Evolutionary conservation across 2,797 vertebrate genomes (phyloP).

Genomic region (Cuculus canorus): DNA sequence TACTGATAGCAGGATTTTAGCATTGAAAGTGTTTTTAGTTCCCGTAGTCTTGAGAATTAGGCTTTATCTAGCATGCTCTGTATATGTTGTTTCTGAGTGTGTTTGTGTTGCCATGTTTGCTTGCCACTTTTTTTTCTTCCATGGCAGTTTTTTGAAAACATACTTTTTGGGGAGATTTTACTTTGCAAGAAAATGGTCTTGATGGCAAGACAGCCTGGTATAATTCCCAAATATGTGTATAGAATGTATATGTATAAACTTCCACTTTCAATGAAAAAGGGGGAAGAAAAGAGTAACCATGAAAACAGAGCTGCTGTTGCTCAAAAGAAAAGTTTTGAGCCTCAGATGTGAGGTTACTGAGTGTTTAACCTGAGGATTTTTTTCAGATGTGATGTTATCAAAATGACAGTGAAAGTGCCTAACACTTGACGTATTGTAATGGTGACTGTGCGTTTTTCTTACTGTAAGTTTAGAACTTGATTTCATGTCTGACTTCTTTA

Average conservation of each 20-base stretch:
- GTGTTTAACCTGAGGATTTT: not conserved
- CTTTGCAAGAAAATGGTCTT: not conserved
- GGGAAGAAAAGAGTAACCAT: too few relatives aligned
- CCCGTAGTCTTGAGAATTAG: accelerated
- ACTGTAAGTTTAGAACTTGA: not conserved
- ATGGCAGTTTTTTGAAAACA: not conserved
- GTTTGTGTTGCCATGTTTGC: not conserved
- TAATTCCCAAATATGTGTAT: not conserved
- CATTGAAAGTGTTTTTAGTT: not conserved
- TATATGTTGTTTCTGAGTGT: not conserved
- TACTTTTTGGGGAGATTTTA: not conserved
- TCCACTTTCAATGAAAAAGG: not conserved
- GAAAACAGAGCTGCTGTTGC: not conserved
- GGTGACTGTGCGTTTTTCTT: not conserved
- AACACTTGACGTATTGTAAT: not conserved
- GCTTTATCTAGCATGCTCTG: not conserved
- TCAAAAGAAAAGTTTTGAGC: not conserved
- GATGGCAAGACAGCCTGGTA: not conserved
- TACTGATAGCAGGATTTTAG: not conserved
- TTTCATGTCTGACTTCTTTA: not conserved
- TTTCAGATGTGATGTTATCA: not conserved
- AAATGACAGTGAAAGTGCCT: not conserved
- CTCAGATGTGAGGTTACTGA: not conserved
- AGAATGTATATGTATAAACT: not conserved
- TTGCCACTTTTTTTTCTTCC: not conserved